A percentile compares a stretch with the other conserved stretches of the same genome.
These are phyloP conservation scores for Todus mexicanus DNA, from an alignment of 2,797 vertebrate species.

Conservation along the genomic window DNA sequence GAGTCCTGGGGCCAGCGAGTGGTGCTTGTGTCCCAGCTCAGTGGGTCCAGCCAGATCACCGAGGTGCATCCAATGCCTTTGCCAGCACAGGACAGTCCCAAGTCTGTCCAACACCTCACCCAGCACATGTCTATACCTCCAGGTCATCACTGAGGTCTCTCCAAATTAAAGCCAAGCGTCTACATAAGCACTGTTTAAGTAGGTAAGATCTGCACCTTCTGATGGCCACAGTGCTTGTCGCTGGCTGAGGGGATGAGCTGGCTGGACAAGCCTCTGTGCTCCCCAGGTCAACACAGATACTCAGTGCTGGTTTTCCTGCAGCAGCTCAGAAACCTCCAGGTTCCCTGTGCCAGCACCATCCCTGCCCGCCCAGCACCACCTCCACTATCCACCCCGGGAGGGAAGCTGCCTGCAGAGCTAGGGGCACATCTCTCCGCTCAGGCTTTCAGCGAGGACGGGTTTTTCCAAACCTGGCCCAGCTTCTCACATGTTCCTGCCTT, in stretches of 20 bases:
- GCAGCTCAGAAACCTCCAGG: background rate
- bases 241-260: background rate
- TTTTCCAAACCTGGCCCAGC: background rate
- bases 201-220: no score
- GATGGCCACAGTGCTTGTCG: background rate
- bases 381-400: accelerated
- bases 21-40: accelerated
- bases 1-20: background rate
- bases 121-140: background rate
- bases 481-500: background rate
- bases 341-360: background rate
- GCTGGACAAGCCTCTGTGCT: background rate
- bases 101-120: background rate
- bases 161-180: background rate
- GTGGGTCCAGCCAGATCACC: accelerated
- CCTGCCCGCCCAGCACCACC: accelerated
- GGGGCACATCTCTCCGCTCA: background rate
- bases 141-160: background rate
- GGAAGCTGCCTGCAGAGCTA: background rate
- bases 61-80: background rate
- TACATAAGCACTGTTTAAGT: accelerated
- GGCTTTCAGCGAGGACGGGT: background rate
- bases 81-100: background rate
- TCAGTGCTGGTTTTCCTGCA: background rate
- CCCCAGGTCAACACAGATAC: background rate